Base-by-base conservation (phyloP, 2,113 vertebrate species). In the Eolophus roseicapilla region DNA sequence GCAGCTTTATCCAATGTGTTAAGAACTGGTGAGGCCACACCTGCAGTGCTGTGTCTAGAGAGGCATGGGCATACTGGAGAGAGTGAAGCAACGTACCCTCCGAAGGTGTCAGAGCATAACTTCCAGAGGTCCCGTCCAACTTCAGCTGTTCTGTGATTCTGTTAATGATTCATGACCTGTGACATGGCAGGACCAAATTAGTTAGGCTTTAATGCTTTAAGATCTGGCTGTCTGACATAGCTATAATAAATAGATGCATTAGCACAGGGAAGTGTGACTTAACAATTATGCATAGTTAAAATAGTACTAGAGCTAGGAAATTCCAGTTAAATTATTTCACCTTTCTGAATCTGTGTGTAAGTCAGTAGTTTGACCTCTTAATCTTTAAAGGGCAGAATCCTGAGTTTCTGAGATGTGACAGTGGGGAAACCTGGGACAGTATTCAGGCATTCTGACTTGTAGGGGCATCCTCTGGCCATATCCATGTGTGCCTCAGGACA, bases 81-180 rank as follows among this genome's bases (percentile, higher is more conserved):
- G 39, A 6, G 35, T 14, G n/a, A 27, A 39, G 64, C 2, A 0
- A 50, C 91, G 44, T 23, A 29, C 41, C 39, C 21, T 90, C 31
- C 17, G 18, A 67, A 96, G 75, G 60, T 63, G 75, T 77, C 31
- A 31, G 73, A 91, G 62, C 9, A 0, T 49, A 68, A 62, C 83
- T 80, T 69, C 3, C 13, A 70, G 81, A 47, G 31, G 20, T 86
- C 7, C 27, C 13, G 76, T 92, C 67, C 46, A n/a, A 13, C 62
- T 14, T 82, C 37, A 59, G 25, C 28, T 1, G 0, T 73, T 78
- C 50, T 53, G 29, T 15, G 69, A 29, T 47, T 53, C 52, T 11
- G 46, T 93, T 96, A 97, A 94, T 97, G 73, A 96, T 97, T 97
- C 7, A 14, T 69, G 33, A 89, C 49, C 60, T 82, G 68, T 93